Conservation (phyloP, 2,888 invertebrate genomes). For the Mongoloraphidia duomilia region DNA sequence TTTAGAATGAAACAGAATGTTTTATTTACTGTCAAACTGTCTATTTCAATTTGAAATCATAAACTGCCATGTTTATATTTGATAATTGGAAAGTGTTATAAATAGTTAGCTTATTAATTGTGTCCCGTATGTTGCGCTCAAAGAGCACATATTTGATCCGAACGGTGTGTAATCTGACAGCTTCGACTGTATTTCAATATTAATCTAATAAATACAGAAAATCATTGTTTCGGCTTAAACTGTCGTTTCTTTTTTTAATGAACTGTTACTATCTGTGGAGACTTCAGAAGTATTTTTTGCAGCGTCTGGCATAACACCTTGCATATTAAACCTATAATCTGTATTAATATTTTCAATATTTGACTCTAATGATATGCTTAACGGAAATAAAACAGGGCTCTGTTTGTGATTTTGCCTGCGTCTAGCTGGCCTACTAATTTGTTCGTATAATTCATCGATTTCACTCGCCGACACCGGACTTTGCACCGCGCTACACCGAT, state of each 20-base stretch:
- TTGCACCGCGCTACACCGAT: slow-evolving; percentile 34
- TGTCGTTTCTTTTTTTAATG: slow-evolving; percentile 3
- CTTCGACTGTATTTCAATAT: too few relatives aligned
- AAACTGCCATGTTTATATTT: too few relatives aligned
- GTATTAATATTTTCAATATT: slow-evolving; percentile 4
- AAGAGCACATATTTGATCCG: too few relatives aligned
- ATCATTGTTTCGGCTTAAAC: background rate
- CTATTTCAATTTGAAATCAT: too few relatives aligned
- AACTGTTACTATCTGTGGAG: background rate
- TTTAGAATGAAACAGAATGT: too few relatives aligned
- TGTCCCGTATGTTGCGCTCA: too few relatives aligned
- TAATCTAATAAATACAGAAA: too few relatives aligned
- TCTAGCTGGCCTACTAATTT: slow-evolving; percentile 35
- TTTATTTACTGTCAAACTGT: too few relatives aligned
- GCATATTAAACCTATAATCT: slow-evolving; percentile 5
- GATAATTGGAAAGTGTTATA: too few relatives aligned
- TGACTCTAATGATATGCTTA: slow-evolving; percentile 6
- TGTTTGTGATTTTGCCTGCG: background rate
- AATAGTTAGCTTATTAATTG: too few relatives aligned
- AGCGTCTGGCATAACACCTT: background rate
- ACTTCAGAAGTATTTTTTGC: background rate
- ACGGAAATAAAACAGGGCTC: slow-evolving; percentile 1
- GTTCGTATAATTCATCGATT: slow-evolving; percentile 55
- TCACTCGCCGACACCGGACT: slow-evolving; percentile 37
- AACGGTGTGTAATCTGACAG: too few relatives aligned